A percentile compares a stretch with the other conserved stretches of the same genome.
Conservation (phyloP, 2,113 vertebrate genomes). For the Hippocampus mohnikei region DNA sequence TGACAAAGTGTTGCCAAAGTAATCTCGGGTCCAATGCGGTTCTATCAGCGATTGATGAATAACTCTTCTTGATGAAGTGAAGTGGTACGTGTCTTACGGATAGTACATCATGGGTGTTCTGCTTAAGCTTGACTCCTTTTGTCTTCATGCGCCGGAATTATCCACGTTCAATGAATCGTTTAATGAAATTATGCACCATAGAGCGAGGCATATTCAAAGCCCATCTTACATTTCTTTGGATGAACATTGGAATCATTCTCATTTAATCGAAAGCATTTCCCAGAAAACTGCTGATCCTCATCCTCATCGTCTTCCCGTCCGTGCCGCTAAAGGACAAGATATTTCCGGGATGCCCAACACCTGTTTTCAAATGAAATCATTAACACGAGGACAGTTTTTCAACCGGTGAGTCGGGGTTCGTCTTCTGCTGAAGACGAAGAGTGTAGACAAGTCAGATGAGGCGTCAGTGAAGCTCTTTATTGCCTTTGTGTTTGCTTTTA, state of each 20-base stretch:
- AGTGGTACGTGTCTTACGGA: neutral
- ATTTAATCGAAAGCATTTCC: neutral
- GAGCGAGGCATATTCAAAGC: neutral
- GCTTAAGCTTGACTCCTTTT: neutral
- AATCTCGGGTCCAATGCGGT: neutral
- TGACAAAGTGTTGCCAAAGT: constrained; percentile 4
- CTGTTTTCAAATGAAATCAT: neutral
- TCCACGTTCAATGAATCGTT: neutral
- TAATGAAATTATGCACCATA: neutral
- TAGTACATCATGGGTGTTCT: neutral
- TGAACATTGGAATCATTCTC: neutral
- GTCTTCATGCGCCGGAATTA: neutral
- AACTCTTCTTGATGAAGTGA: constrained; percentile 1
- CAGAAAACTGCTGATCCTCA: neutral
- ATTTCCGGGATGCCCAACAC: neutral
- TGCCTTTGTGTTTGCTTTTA: constrained; percentile 27
- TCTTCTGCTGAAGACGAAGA: constrained; percentile 32
- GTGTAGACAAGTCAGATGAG: constrained; percentile 45
- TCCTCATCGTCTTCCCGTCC: neutral
- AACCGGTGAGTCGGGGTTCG: neutral
- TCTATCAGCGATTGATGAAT: neutral
- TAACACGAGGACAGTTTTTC: neutral
- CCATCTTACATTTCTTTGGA: neutral
- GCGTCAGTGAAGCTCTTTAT: constrained; percentile 9
- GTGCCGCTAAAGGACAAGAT: neutral